A percentile compares a stretch with the other conserved stretches of the same genome.
phyloP scores from a whole-genome alignment of 1,140 invertebrate genomes.

The Diprion similis region DNA sequence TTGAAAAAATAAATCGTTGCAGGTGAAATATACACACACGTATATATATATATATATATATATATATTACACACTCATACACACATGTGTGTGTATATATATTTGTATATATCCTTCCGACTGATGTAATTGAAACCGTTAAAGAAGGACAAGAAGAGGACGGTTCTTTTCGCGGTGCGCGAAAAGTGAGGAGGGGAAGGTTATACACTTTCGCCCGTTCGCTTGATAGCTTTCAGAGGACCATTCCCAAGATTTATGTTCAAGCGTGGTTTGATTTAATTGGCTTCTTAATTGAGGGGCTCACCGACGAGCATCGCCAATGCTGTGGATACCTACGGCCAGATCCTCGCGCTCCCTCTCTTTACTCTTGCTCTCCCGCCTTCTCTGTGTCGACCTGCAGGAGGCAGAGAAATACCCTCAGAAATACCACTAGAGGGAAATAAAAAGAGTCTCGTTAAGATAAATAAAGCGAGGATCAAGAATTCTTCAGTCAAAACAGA shows the following conservation, averaged over 20 bases:
- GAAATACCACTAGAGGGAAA: not conserved
- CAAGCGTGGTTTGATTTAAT: conserved; percentile 4
- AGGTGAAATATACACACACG: no score
- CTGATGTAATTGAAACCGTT: no score
- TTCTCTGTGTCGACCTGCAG: not conserved
- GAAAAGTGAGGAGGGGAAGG: no score
- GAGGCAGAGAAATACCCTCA: not conserved
- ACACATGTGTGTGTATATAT: no score
- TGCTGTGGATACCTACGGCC: not conserved
- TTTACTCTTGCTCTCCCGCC: not conserved
- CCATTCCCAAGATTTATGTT: not conserved
- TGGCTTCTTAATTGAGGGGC: conserved; percentile 5
- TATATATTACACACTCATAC: no score
- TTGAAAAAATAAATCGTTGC: no score
- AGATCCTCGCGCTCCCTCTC: not conserved
- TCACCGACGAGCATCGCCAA: not conserved
- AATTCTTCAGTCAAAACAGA: no score
- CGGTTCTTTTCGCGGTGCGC: no score
- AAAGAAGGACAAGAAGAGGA: no score
- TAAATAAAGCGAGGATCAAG: not conserved
- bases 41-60: no score
- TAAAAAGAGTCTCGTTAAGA: not conserved
- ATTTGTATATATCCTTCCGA: no score
- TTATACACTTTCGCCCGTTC: not conserved
- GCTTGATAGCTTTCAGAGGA: not conserved